Evolutionary conservation across 2,113 vertebrate genomes (phyloP).

Genomic region (Scomber colias): DNA sequence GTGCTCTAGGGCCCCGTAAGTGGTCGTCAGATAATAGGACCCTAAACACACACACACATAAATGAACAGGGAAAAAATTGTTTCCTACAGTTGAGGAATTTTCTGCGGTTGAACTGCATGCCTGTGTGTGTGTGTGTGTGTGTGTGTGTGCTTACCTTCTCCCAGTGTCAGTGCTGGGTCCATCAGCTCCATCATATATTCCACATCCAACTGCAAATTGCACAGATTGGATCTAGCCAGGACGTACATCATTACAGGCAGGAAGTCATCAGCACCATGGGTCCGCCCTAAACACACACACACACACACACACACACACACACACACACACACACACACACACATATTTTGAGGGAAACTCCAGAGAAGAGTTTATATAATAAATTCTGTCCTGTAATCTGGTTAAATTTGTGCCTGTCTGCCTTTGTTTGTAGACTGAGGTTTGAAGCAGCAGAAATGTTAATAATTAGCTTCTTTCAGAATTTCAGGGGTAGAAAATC

Average conservation of each 20-base stretch:
- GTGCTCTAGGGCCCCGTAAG: constrained; percentile 95
- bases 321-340: background rate
- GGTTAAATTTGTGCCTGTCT: background rate
- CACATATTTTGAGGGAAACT: background rate
- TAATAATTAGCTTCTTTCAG: no score
- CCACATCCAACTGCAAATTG: constrained; percentile 91
- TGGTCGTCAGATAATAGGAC: constrained; percentile 97
- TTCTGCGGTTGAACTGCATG: background rate
- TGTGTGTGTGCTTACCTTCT: constrained; percentile 86
- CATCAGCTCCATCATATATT: constrained; percentile 99
- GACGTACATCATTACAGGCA: constrained; percentile 98
- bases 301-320: constrained; percentile 22
- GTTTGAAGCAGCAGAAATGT: no score
- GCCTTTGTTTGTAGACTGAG: no score
- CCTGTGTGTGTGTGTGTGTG: background rate
- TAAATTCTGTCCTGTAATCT: background rate
- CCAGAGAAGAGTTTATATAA: background rate
- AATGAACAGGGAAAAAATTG: no score
- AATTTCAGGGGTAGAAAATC: no score
- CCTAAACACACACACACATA: constrained; percentile 79
- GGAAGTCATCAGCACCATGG: constrained; percentile 96
- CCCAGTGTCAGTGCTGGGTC: constrained; percentile 95
- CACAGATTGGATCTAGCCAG: constrained; percentile 92
- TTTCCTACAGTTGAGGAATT: background rate
- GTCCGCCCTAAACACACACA: constrained; percentile 86